Conservation (phyloP, 30 jellyfish, hydroid and myxozoan species). For the Phacellophora camtschatica region DNA sequence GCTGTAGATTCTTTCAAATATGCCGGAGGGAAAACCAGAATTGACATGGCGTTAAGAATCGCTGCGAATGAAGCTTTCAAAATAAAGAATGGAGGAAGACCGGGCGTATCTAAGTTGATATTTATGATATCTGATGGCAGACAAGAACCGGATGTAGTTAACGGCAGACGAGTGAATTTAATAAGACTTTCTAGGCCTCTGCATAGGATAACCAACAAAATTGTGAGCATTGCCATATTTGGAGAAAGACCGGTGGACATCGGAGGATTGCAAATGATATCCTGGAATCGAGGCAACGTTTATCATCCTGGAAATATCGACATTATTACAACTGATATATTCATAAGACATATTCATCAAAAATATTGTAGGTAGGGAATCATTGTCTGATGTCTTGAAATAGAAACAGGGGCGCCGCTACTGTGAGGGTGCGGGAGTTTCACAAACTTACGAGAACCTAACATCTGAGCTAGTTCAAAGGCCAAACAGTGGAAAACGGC, state of each 20-base stretch:
- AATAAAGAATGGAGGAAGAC: slow-evolving; percentile 35
- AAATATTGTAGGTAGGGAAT: slow-evolving; percentile 29
- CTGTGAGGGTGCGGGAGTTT: no score
- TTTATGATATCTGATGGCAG: slow-evolving; percentile 63
- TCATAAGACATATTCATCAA: slow-evolving; percentile 3
- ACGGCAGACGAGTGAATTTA: slow-evolving; percentile 12
- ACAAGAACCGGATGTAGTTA: slow-evolving; percentile 21
- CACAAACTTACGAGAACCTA: no score
- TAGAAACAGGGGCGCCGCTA: no score
- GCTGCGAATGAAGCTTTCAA: slow-evolving; percentile 35
- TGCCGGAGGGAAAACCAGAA: slow-evolving; percentile 22
- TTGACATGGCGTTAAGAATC: slow-evolving; percentile 38
- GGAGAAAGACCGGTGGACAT: slow-evolving; percentile 48
- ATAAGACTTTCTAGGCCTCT: slow-evolving; percentile 18
- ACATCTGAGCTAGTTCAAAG: no score
- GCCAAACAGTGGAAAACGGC: no score
- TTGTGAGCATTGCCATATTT: slow-evolving; percentile 25
- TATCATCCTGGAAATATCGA: slow-evolving; percentile 12
- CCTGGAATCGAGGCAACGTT: slow-evolving; percentile 12
- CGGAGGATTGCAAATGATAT: slow-evolving; percentile 35
- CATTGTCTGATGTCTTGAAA: no score
- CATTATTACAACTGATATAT: not conserved
- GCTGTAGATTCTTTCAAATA: slow-evolving; percentile 8
- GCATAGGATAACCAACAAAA: not conserved
- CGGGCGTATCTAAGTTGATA: slow-evolving; percentile 24